phyloP scores from a whole-genome alignment of 2,113 vertebrate genomes.

The Crotalus helleri region DNA sequence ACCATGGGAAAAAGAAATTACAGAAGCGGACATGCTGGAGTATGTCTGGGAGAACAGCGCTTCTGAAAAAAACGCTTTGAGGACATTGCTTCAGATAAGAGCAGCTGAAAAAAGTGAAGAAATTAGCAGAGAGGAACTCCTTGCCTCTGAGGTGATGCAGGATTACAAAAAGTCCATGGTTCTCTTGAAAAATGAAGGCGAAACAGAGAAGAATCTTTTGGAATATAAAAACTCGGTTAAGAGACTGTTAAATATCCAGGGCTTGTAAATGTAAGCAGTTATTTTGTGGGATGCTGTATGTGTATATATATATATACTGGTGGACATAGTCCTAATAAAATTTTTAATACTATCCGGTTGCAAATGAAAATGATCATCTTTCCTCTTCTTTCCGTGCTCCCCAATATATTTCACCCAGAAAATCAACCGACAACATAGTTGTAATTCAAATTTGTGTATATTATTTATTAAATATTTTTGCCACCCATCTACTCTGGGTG shows the following conservation, averaged over 20 bases:
- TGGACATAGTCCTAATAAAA: not conserved
- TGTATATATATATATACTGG: not conserved
- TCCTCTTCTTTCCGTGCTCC: not conserved
- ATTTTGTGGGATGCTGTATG: not conserved
- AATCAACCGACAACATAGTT: not conserved
- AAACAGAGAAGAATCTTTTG: conserved; percentile 74
- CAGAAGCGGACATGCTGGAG: conserved; percentile 88
- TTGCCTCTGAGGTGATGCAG: conserved; percentile 73
- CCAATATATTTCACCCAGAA: not conserved
- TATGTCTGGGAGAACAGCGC: conserved; percentile 86
- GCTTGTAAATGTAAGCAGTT: not conserved
- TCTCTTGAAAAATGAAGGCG: conserved; percentile 85
- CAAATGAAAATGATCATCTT: not conserved
- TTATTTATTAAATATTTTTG: too few relatives aligned
- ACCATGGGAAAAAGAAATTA: conserved; percentile 85
- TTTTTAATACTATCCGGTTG: not conserved
- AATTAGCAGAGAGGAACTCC: conserved; percentile 72
- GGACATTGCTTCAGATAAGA: conserved; percentile 73
- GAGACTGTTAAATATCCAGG: conserved; percentile 72
- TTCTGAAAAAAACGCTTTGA: conserved; percentile 80
- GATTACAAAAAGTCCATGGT: conserved; percentile 79
- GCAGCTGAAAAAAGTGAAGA: conserved; percentile 53
- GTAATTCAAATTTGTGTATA: too few relatives aligned
- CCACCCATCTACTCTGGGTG: too few relatives aligned
- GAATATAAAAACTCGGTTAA: conserved; percentile 90